Percentiles rank a stretch among this genome's conserved stretches.
These are phyloP conservation scores for Sycophila sp. DNA, from an alignment of 1,140 invertebrate species.

Conservation along the genomic window DNA sequence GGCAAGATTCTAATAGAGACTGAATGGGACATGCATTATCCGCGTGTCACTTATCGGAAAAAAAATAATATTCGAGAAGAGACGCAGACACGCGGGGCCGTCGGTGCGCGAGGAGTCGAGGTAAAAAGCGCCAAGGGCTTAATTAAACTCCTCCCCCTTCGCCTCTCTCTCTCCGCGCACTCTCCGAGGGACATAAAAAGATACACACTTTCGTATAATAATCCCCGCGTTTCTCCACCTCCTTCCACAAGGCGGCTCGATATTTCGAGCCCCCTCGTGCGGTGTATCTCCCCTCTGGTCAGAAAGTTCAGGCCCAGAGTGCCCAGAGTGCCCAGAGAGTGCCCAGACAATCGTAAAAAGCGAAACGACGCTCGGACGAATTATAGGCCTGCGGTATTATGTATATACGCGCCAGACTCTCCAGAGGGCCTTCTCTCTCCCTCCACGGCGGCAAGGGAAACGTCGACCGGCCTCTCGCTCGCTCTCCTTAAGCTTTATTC, in stretches of 20 bases:
- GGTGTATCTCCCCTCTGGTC: slow-evolving; percentile 21
- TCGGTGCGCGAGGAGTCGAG: not conserved
- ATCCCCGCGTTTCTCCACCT: not conserved
- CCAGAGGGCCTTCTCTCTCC: not conserved
- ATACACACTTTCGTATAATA: slow-evolving; percentile 26
- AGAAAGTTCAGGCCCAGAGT: slow-evolving; percentile 10
- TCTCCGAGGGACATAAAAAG: not conserved
- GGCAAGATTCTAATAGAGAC: too few relatives aligned
- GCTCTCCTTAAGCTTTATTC: too few relatives aligned
- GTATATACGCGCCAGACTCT: not conserved
- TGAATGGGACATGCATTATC: too few relatives aligned
- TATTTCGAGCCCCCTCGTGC: not conserved
- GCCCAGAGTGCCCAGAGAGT: too few relatives aligned
- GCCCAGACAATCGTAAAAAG: slow-evolving; percentile 59
- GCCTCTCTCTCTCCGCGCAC: not conserved
- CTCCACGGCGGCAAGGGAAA: slow-evolving; percentile 43
- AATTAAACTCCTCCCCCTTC: slow-evolving; percentile 21
- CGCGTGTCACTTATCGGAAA: too few relatives aligned
- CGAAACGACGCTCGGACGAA: slow-evolving; percentile 61
- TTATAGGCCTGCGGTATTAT: slow-evolving; percentile 59
- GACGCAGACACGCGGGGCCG: too few relatives aligned
- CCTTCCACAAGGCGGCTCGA: too few relatives aligned
- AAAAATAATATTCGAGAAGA: too few relatives aligned
- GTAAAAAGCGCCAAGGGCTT: slow-evolving; percentile 12
- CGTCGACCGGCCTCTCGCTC: too few relatives aligned